Evolutionary conservation across 2,797 vertebrate species (phyloP).

Genomic region (Psittacula derbiana): DNA sequence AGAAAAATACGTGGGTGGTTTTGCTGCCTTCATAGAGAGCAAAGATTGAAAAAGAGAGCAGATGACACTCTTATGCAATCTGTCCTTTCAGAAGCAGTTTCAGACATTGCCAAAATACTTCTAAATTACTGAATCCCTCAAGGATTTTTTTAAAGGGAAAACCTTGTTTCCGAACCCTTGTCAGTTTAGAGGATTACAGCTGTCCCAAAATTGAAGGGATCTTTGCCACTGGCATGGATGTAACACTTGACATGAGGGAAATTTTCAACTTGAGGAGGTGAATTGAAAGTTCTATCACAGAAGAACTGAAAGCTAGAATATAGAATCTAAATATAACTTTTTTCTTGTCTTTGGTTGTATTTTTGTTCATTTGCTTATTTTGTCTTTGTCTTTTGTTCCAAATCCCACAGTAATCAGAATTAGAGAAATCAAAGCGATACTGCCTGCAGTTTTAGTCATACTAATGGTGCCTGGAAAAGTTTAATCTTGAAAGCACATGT

Average conservation of each 20-base stretch:
- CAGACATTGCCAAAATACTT: background rate
- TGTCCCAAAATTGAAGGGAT: background rate
- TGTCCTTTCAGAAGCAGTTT: background rate
- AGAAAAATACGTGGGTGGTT: background rate
- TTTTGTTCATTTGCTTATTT: background rate
- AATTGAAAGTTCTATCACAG: background rate
- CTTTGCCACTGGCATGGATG: background rate
- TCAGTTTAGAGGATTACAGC: background rate
- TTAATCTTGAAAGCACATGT: background rate
- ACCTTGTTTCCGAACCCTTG: background rate
- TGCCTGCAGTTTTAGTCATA: background rate
- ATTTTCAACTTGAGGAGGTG: background rate
- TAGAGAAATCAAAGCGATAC: background rate
- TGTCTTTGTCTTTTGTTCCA: background rate
- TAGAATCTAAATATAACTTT: background rate
- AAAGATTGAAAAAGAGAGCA: background rate
- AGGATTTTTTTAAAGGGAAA: conserved; percentile 7
- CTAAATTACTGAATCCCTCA: background rate
- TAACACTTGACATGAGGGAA: background rate
- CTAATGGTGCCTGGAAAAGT: background rate
- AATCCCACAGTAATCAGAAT: background rate
- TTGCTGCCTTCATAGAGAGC: background rate
- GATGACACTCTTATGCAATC: conserved; percentile 3
- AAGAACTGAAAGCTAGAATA: background rate
- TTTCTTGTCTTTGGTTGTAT: background rate